These are phyloP conservation scores for Phaethon lepturus DNA, from an alignment of 2,113 vertebrate species.

Conservation along the genomic window DNA sequence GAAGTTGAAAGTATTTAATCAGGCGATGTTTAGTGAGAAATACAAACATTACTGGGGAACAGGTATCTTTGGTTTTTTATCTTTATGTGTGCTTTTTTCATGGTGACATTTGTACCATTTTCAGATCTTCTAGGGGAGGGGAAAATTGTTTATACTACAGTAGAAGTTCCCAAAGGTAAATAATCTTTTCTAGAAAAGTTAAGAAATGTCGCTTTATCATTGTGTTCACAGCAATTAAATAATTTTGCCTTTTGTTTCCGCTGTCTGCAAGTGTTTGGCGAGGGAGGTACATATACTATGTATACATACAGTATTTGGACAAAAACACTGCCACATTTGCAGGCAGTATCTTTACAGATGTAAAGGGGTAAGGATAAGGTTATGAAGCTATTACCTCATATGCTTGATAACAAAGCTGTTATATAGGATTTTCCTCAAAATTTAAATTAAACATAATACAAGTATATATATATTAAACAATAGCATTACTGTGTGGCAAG, in stretches of 20 bases:
- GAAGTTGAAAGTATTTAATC: neutral
- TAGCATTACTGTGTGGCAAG: neutral
- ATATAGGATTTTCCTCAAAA: neutral
- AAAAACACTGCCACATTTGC: neutral
- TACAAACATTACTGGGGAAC: neutral
- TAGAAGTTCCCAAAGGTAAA: neutral
- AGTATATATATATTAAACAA: neutral
- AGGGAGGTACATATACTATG: neutral
- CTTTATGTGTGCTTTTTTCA: neutral
- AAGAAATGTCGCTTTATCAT: neutral
- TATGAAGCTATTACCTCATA: neutral
- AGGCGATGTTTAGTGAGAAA: neutral
- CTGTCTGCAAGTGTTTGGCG: neutral
- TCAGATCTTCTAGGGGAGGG: neutral
- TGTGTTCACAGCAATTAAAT: neutral
- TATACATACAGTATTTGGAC: neutral
- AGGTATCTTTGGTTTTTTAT: neutral
- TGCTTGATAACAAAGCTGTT: neutral
- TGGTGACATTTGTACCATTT: neutral
- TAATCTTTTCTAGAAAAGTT: neutral
- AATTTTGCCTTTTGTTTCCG: neutral
- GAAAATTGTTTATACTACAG: neutral
- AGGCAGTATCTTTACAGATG: neutral
- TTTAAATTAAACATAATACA: neutral
- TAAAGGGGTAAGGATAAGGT: neutral